Conservation (phyloP, 2,888 invertebrate genomes). For the Caradrina kadenii region DNA sequence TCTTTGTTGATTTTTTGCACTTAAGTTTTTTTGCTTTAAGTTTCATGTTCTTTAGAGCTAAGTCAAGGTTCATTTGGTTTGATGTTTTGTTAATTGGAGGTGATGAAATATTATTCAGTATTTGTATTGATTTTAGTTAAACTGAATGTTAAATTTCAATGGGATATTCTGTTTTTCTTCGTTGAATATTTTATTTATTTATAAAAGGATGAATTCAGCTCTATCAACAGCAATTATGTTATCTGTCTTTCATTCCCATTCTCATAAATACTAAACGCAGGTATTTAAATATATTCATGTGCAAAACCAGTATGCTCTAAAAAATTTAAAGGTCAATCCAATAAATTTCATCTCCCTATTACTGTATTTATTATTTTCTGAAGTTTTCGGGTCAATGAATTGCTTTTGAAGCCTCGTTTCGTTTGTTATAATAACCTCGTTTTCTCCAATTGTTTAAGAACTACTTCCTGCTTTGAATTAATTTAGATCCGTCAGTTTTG, state of each 20-base stretch:
- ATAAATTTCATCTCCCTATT: constrained; percentile 46
- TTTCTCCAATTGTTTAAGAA: constrained; percentile 45
- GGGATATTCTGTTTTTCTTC: not conserved
- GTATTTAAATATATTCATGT: constrained; percentile 19
- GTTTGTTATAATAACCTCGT: constrained; percentile 41
- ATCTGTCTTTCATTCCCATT: constrained; percentile 1
- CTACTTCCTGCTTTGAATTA: constrained; percentile 50
- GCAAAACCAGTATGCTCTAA: constrained; percentile 42
- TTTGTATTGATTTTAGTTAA: not conserved
- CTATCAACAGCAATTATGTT: constrained; percentile 6
- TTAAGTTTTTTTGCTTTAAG: constrained; percentile 31
- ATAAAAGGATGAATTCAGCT: not conserved
- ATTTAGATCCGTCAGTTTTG: constrained; percentile 31
- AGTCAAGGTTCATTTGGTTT: constrained; percentile 27
- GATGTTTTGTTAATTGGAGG: constrained; percentile 19
- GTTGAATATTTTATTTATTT: not conserved
- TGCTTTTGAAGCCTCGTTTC: constrained; percentile 25
- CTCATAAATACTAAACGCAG: constrained; percentile 25
- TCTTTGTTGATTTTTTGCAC: constrained; percentile 44
- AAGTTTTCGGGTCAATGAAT: constrained; percentile 53
- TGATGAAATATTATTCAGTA: constrained; percentile 19
- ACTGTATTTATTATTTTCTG: constrained; percentile 31
- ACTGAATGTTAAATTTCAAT: not conserved
- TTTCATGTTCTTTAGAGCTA: constrained; percentile 31
- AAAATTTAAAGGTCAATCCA: constrained; percentile 46